These are phyloP conservation scores for Dicrostonyx torquatus DNA, from an alignment of 2,797 vertebrate species.

Conservation along the genomic window DNA sequence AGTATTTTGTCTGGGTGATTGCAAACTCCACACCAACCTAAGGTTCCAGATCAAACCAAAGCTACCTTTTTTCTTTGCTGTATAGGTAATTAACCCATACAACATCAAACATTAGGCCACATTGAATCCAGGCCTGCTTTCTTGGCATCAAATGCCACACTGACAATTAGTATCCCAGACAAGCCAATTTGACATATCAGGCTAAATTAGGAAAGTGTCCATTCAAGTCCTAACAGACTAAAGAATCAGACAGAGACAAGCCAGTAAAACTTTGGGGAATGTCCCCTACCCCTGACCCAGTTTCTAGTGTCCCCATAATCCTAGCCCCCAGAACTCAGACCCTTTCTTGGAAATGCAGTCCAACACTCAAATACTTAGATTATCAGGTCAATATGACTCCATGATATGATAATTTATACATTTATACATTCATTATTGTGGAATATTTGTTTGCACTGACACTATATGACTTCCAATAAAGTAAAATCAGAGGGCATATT, in stretches of 20 bases:
- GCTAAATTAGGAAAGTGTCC: neutral
- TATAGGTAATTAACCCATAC: neutral
- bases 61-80: too few relatives aligned
- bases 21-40: neutral
- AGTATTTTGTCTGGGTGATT: neutral
- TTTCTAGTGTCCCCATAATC: neutral
- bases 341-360: neutral
- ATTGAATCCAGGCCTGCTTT: neutral
- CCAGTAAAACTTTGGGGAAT: neutral
- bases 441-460: neutral
- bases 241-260: neutral
- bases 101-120: neutral
- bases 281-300: too few relatives aligned
- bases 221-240: too few relatives aligned
- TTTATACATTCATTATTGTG: neutral
- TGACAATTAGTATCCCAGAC: neutral
- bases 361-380: neutral
- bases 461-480: neutral
- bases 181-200: neutral
- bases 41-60: neutral
- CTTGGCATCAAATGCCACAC: neutral
- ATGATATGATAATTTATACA: neutral
- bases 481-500: neutral
- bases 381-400: neutral
- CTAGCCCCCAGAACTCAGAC: neutral